Evolutionary conservation across 2,797 vertebrate genomes (phyloP).

Genomic region (Ataeniobius toweri): DNA sequence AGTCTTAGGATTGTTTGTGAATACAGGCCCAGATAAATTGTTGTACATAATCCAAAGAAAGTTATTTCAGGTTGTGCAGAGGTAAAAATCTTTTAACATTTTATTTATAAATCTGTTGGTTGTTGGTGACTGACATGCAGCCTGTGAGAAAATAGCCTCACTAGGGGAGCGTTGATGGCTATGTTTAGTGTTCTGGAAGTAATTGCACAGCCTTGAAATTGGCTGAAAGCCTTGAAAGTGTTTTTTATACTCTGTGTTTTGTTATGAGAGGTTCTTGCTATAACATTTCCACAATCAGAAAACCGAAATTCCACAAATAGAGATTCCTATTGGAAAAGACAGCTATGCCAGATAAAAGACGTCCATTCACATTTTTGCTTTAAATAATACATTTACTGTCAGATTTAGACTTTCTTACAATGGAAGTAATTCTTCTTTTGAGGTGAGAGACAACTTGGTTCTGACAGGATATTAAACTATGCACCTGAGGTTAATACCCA

Average conservation of each 20-base stretch:
- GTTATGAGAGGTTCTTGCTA: neutral
- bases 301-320: neutral
- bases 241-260: neutral
- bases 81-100: neutral
- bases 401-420: slow-evolving; percentile 1
- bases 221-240: neutral
- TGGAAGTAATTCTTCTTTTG: slow-evolving; percentile 2
- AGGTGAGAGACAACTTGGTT: neutral
- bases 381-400: neutral
- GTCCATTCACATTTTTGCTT: neutral
- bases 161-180: neutral
- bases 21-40: neutral
- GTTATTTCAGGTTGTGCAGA: neutral
- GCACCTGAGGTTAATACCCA: slow-evolving; percentile 1
- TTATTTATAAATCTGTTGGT: neutral
- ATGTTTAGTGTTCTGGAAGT: neutral
- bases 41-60: neutral
- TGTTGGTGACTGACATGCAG: neutral
- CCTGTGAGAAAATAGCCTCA: slow-evolving; percentile 1
- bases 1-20: no score
- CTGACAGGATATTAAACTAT: slow-evolving; percentile 1
- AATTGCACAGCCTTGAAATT: neutral
- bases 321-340: neutral
- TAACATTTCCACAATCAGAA: neutral
- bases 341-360: neutral